A percentile compares a stretch with the other conserved stretches of the same genome.
These are phyloP conservation scores for Enteromius paludinosus DNA, from an alignment of 2,797 vertebrate genomes.

Conservation along the genomic window DNA sequence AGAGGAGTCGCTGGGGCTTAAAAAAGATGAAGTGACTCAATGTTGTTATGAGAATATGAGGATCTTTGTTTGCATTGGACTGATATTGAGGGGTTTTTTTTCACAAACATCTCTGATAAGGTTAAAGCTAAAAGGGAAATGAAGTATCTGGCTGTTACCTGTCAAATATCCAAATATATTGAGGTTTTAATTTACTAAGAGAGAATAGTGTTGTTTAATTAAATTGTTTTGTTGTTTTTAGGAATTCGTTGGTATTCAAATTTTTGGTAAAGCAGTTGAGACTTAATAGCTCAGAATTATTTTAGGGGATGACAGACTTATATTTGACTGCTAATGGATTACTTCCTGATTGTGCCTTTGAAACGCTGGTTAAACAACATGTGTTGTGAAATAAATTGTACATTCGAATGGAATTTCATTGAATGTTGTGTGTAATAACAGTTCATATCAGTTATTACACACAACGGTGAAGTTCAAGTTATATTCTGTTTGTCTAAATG, in stretches of 20 bases:
- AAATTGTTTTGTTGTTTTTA: neutral
- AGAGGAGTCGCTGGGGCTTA: neutral
- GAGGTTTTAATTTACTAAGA: neutral
- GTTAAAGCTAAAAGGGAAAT: neutral
- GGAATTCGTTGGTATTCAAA: neutral
- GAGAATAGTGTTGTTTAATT: neutral
- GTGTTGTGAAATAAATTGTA: neutral
- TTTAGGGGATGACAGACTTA: neutral
- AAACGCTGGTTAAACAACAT: neutral
- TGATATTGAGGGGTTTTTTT: neutral
- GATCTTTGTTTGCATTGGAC: neutral
- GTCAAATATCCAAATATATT: neutral
- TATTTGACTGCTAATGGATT: neutral
- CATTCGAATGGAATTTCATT: neutral
- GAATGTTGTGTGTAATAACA: neutral
- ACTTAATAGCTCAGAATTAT: neutral
- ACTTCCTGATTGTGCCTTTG: neutral
- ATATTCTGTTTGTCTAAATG: neutral
- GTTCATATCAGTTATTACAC: neutral
- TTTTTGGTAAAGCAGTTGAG: neutral
- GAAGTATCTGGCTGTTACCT: neutral
- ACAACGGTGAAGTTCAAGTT: neutral
- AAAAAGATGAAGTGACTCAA: neutral
- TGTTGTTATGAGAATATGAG: conserved; percentile 7
- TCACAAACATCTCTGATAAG: neutral